phyloP scores from a whole-genome alignment of 1,140 invertebrate species.

The Drosophila kepulauana region DNA sequence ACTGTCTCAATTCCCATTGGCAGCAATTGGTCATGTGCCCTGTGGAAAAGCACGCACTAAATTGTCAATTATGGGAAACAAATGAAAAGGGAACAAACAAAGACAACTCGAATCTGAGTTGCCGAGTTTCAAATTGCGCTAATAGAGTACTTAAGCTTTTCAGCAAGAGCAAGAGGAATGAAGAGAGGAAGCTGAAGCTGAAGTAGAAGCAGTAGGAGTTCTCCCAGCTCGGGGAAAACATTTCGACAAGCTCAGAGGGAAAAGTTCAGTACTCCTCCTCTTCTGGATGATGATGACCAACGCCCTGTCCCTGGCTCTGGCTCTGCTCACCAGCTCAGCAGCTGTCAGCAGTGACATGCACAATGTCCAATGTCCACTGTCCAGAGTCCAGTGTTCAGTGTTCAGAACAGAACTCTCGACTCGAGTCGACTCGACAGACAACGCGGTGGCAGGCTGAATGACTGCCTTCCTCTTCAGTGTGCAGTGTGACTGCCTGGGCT shows the following conservation, averaged over 20 bases:
- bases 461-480: too few relatives aligned
- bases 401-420: not conserved
- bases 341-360: constrained; percentile 50
- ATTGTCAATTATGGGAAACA: constrained; percentile 13
- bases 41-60: constrained; percentile 8
- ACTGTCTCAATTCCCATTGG: constrained; percentile 1
- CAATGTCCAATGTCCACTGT: constrained; percentile 2
- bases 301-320: constrained; percentile 12
- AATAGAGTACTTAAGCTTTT: constrained; percentile 56
- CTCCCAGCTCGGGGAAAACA: constrained; percentile 20
- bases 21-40: not conserved
- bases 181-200: not conserved
- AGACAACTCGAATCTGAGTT: constrained; percentile 21
- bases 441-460: constrained; percentile 3
- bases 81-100: constrained; percentile 1
- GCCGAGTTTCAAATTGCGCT: constrained; percentile 40
- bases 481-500: constrained; percentile 12
- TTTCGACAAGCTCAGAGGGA: constrained; percentile 22
- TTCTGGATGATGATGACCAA: not conserved
- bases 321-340: constrained; percentile 4
- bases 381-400: not conserved
- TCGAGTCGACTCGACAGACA: constrained; percentile 16
- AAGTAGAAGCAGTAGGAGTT: not conserved
- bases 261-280: not conserved
- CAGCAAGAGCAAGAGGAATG: not conserved